A percentile compares a stretch with the other conserved stretches of the same genome.
phyloP scores from a whole-genome alignment of 2,888 invertebrate genomes.

The Aplocera efformata region DNA sequence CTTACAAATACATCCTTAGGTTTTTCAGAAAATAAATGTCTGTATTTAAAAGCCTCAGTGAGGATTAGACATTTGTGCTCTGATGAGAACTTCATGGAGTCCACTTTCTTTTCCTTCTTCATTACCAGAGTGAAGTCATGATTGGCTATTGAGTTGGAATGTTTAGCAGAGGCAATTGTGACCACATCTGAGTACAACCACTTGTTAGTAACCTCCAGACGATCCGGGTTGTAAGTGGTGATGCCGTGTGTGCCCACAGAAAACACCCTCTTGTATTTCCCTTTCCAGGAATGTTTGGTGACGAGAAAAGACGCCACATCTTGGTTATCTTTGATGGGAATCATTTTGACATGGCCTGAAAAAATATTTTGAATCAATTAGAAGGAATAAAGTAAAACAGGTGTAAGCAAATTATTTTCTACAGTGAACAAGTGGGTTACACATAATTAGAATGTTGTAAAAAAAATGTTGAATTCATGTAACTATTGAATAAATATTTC shows the following conservation, averaged over 20 bases:
- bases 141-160: slow-evolving; percentile 74
- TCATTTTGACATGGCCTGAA: slow-evolving; percentile 84
- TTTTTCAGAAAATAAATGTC: slow-evolving; percentile 89
- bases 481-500: slow-evolving; percentile 2
- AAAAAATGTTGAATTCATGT: slow-evolving; percentile 8
- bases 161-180: slow-evolving; percentile 82
- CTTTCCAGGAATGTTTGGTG: slow-evolving; percentile 99
- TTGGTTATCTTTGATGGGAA: slow-evolving; percentile 93
- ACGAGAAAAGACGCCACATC: slow-evolving; percentile 98
- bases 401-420: slow-evolving; percentile 18
- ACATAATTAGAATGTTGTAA: slow-evolving; percentile 23
- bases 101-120: slow-evolving; percentile 94
- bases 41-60: slow-evolving; percentile 92
- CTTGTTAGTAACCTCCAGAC: slow-evolving; percentile 89
- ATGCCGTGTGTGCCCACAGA: slow-evolving; percentile 97
- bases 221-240: slow-evolving; percentile 94
- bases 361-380: too few species aligned
- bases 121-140: slow-evolving; percentile 90
- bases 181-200: slow-evolving; percentile 93
- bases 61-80: slow-evolving; percentile 96
- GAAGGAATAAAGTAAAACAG: background rate
- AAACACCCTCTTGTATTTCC: slow-evolving; percentile 98
- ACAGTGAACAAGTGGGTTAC: slow-evolving; percentile 37
- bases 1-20: slow-evolving; percentile 88
- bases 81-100: slow-evolving; percentile 97